Conservation (phyloP, 2,888 invertebrate genomes). For the Tricholauxania praeusta region DNA sequence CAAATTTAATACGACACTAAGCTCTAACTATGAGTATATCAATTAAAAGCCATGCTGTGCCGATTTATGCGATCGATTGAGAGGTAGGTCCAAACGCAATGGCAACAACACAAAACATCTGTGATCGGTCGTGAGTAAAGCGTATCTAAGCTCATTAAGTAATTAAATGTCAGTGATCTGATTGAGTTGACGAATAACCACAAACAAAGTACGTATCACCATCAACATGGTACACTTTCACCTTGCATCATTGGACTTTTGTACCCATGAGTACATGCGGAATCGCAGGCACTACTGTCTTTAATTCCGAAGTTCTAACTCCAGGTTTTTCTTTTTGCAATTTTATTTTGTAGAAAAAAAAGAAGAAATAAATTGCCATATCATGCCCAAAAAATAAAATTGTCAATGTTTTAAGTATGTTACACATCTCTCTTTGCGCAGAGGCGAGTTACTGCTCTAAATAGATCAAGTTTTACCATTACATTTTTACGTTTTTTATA, state of each 20-base stretch:
- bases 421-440: too few species aligned
- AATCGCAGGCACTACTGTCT: background rate
- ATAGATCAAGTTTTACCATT: too few species aligned
- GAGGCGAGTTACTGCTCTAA: too few species aligned
- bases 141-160: constrained; percentile 33
- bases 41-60: constrained; percentile 7
- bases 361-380: too few species aligned
- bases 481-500: too few species aligned
- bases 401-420: too few species aligned
- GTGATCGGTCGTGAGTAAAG: constrained; percentile 10
- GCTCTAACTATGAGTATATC: background rate
- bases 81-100: background rate
- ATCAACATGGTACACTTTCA: background rate
- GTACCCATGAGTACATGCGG: background rate
- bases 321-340: background rate
- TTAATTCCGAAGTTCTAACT: background rate
- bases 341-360: too few species aligned
- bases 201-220: background rate
- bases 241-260: background rate
- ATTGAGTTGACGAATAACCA: background rate
- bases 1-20: constrained; percentile 19
- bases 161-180: constrained; percentile 17
- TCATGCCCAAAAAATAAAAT: too few species aligned
- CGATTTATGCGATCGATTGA: constrained; percentile 8
- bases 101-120: background rate